phyloP scores from a whole-genome alignment of 2,888 invertebrate genomes.

The Hybos culiciformis region DNA sequence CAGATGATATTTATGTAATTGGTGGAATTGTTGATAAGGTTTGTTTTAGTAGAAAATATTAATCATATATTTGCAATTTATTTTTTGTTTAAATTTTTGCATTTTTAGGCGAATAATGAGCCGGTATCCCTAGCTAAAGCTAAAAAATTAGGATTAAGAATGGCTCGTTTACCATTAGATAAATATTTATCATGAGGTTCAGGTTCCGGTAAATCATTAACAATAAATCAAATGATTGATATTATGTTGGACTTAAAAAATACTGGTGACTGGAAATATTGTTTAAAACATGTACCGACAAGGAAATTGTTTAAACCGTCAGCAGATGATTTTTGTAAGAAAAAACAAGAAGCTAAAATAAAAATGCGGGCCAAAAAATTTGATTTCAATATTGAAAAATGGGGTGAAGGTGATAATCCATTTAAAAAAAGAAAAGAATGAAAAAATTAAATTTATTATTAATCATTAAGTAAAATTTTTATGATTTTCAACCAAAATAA shows the following conservation, averaged over 20 bases:
- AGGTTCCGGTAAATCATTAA: slow-evolving; percentile 64
- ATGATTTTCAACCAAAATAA: no score
- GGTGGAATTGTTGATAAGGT: slow-evolving; percentile 75
- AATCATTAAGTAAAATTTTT: no score
- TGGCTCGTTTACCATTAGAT: slow-evolving; percentile 72
- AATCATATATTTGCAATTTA: not conserved
- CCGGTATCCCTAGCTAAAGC: slow-evolving; percentile 75
- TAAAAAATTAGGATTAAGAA: slow-evolving; percentile 60
- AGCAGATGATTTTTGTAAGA: not conserved
- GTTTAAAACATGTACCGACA: slow-evolving; percentile 56
- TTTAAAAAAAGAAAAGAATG: no score
- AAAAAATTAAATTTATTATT: no score
- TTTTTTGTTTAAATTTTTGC: slow-evolving; percentile 25
- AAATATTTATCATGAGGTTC: slow-evolving; percentile 60
- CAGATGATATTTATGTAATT: slow-evolving; percentile 70
- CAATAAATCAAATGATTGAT: slow-evolving; percentile 60
- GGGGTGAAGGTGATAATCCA: no score
- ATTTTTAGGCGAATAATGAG: slow-evolving; percentile 39
- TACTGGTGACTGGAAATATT: slow-evolving; percentile 53
- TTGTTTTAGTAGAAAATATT: slow-evolving; percentile 14
- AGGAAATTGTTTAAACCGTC: slow-evolving; percentile 44
- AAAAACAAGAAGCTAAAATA: not conserved
- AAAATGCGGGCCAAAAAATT: not conserved
- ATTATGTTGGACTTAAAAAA: slow-evolving; percentile 57
- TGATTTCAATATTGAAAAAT: not conserved